phyloP scores from a whole-genome alignment of 2,888 invertebrate genomes.

The Microctonus brassicae region DNA sequence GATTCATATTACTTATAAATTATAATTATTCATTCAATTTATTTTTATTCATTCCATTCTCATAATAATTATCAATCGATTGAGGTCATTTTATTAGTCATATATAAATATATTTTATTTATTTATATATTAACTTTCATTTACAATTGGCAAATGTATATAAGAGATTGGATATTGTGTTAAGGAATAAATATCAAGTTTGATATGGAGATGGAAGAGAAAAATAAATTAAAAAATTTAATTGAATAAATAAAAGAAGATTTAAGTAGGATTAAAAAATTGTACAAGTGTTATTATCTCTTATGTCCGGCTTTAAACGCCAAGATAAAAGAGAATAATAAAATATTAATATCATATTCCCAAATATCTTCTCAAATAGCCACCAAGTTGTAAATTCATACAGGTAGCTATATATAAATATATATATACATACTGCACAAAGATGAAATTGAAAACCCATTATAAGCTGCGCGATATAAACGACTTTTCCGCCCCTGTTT shows the following conservation, averaged over 20 bases:
- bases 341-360: constrained; percentile 63
- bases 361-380: constrained; percentile 65
- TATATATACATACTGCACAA: no score
- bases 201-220: background rate
- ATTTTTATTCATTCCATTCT: background rate
- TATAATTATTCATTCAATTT: background rate
- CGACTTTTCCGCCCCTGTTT: constrained; percentile 62
- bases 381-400: background rate
- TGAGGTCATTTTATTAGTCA: background rate
- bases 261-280: constrained; percentile 68
- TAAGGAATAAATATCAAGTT: no score
- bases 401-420: background rate
- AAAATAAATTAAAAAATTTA: constrained; percentile 6
- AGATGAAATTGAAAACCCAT: constrained; percentile 65
- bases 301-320: constrained; percentile 63
- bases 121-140: constrained; percentile 1
- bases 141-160: background rate
- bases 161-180: background rate
- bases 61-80: background rate
- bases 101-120: no score
- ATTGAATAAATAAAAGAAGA: constrained; percentile 47
- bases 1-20: no score
- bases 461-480: constrained; percentile 54
- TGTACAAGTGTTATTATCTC: constrained; percentile 58
- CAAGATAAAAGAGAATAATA: background rate